Base-by-base conservation (phyloP, 2,888 invertebrate species). In the Acronicta psi region DNA sequence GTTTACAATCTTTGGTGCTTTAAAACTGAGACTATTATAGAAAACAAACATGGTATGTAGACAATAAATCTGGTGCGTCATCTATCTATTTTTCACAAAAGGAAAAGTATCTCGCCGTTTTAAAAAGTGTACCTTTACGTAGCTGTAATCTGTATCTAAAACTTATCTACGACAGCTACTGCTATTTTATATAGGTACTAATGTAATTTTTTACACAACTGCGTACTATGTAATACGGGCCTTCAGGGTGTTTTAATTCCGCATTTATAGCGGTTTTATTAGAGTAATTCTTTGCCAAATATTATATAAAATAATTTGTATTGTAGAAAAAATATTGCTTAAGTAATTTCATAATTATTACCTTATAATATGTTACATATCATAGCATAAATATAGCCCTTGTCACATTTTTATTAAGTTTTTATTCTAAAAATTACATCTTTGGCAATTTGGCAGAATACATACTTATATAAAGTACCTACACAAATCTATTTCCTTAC, bases 371-470 rank as follows among this genome's bases (percentile, higher is more conserved):
- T 40, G n/a, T 40, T 13, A 40, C 40, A 20, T n/a, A n/a, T n/a
- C n/a, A n/a, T n/a, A n/a, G n/a, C n/a, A n/a, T 20, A 23, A 23
- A 42, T 23, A 10, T 25, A 41, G 6, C 18, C 29, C 47, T 40
- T 38, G 10, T 36, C 37, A 16, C 14, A 38, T 38, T 45, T 61
- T 37, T 34, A n/a, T 18, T 17, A 41, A 52, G 45, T 11, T 14
- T 50, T 18, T 18, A 49, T 18, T 45, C 52, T 51, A 54, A 42
- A 29, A 56, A 14, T 29, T 53, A 70, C 23, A 61, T 61, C 70
- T 70, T 70, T 61, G 70, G 66, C 23, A 61, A 70, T 66, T 61
- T 51, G 43, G 49, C 34, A 56, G 38, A 61, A 59, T 42, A 60
- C 29, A n/a, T 17, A 56, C 23, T 18, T 42, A 54, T 8, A 36